These are phyloP conservation scores for Cheiracanthium punctorium DNA, from an alignment of 2,888 invertebrate genomes.

Conservation along the genomic window DNA sequence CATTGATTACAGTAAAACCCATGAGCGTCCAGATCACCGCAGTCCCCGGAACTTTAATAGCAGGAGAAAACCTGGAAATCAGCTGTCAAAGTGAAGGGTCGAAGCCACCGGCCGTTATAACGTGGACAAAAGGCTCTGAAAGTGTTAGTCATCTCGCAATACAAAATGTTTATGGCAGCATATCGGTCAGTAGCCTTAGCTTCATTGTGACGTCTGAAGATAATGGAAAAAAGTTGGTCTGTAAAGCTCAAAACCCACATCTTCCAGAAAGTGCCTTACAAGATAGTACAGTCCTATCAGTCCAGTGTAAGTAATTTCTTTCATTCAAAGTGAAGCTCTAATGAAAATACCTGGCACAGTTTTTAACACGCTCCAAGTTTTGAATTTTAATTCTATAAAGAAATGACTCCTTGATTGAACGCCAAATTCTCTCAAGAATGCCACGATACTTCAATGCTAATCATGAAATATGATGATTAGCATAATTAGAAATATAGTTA, in stretches of 20 bases:
- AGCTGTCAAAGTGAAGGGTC: constrained; percentile 71
- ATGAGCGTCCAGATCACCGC: constrained; percentile 60
- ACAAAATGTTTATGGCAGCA: constrained; percentile 71
- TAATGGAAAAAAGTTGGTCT: constrained; percentile 72
- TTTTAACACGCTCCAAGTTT: too few species aligned
- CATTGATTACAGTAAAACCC: constrained; percentile 68
- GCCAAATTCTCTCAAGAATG: too few species aligned
- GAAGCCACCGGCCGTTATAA: constrained; percentile 70
- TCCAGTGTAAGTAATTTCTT: constrained; percentile 73
- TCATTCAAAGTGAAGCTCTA: too few species aligned
- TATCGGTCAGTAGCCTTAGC: constrained; percentile 71
- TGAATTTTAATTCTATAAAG: too few species aligned
- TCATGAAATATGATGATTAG: too few species aligned
- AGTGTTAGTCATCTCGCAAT: constrained; percentile 64
- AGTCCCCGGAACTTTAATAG: constrained; percentile 32
- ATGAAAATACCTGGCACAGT: too few species aligned
- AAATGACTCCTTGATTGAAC: too few species aligned
- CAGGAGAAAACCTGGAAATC: constrained; percentile 64
- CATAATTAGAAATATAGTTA: too few species aligned
- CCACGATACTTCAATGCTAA: too few species aligned
- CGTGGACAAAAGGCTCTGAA: constrained; percentile 68
- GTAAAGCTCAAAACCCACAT: constrained; percentile 72
- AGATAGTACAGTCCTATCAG: constrained; percentile 71
- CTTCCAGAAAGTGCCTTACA: constrained; percentile 72
- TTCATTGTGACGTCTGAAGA: constrained; percentile 72